These are phyloP conservation scores for Azemiops feae DNA, from an alignment of 2,113 vertebrate species.

Conservation along the genomic window DNA sequence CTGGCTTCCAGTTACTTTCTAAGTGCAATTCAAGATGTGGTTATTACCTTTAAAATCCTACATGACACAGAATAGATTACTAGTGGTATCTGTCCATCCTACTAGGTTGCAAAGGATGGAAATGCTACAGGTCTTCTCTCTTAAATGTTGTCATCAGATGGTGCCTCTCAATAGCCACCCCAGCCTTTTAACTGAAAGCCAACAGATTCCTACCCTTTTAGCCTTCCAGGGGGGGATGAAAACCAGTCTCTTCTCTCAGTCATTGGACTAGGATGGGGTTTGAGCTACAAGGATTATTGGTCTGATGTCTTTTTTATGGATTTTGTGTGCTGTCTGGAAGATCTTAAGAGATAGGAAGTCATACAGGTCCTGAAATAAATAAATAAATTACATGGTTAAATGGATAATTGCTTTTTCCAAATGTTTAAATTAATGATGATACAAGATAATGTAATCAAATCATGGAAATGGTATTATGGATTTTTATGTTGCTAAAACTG, in stretches of 20 bases:
- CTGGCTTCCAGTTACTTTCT: background rate
- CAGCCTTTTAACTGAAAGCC: background rate
- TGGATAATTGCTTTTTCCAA: background rate
- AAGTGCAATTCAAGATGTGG: background rate
- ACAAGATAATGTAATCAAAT: background rate
- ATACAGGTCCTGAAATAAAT: background rate
- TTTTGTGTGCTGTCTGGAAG: background rate
- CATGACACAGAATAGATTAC: background rate
- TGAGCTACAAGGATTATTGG: background rate
- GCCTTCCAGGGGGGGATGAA: background rate
- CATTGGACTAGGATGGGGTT: background rate
- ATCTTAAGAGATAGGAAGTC: background rate
- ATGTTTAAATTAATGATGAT: slow-evolving; percentile 1
- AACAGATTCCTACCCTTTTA: background rate
- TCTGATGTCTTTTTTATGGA: background rate
- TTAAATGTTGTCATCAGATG: background rate
- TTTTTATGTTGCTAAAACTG: background rate
- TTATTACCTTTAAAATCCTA: background rate
- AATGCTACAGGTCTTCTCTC: background rate
- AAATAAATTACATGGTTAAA: background rate
- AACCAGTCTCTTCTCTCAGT: background rate
- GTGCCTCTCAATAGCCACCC: background rate
- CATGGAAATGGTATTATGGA: background rate
- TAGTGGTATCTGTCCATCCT: background rate
- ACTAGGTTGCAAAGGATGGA: background rate